Evolutionary conservation across 2,797 vertebrate genomes (phyloP).

Genomic region (Picus viridis): DNA sequence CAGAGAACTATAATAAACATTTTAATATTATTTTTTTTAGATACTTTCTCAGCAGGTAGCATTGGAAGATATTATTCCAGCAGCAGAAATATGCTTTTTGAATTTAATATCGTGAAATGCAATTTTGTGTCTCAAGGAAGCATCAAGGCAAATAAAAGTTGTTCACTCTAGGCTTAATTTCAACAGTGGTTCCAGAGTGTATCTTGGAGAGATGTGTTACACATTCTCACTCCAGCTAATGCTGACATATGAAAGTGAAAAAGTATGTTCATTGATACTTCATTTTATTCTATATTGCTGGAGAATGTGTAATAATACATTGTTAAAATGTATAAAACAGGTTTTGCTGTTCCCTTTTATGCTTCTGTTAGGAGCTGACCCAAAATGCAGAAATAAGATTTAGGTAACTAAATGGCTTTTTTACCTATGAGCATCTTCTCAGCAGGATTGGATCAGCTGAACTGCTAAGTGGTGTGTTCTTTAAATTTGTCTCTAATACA

Average conservation of each 20-base stretch:
- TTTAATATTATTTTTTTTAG: background rate
- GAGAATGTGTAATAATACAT: background rate
- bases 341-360: background rate
- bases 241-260: background rate
- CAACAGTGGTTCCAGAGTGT: background rate
- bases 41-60: background rate
- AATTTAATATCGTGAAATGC: conserved; percentile 33
- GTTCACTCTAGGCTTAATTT: background rate
- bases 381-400: background rate
- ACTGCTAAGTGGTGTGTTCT: background rate
- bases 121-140: conserved; percentile 22
- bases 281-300: background rate
- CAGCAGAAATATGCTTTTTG: background rate
- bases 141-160: conserved; percentile 26
- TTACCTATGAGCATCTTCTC: background rate
- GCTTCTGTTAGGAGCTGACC: background rate
- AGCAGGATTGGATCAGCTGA: background rate
- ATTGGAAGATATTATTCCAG: background rate
- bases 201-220: background rate
- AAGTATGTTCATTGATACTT: background rate
- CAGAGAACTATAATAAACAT: background rate
- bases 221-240: background rate
- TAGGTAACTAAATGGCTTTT: background rate
- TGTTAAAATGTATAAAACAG: background rate
- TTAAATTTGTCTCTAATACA: background rate